Evolutionary conservation across 1,140 invertebrate genomes (phyloP).

Genomic region (Sogatella furcifera): DNA sequence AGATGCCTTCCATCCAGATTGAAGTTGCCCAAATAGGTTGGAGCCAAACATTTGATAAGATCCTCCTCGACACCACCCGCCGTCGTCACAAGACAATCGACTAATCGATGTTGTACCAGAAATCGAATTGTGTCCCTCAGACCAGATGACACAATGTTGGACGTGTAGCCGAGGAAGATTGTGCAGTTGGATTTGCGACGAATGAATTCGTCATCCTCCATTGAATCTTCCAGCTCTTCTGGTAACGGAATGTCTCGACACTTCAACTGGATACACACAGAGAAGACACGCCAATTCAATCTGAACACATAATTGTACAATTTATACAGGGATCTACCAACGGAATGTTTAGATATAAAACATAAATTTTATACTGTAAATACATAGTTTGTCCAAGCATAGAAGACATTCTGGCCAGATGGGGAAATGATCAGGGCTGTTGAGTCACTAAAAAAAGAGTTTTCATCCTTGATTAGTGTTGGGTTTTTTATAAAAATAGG

Average conservation of each 20-base stretch:
- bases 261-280: conserved; percentile 31
- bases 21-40: conserved; percentile 90
- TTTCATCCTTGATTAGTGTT: no score
- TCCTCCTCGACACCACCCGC: conserved; percentile 99
- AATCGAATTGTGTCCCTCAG: conserved; percentile 84
- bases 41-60: conserved; percentile 95
- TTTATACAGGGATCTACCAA: no score
- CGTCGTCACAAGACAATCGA: conserved; percentile 95
- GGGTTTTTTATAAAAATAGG: no score
- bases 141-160: conserved; percentile 94
- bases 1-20: conserved; percentile 65
- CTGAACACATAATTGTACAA: no score
- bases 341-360: no score
- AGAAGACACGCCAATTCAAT: not conserved
- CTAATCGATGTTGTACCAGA: conserved; percentile 79
- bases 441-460: no score
- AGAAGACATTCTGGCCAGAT: no score
- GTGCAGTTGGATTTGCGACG: conserved; percentile 74
- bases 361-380: no score
- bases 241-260: conserved; percentile 50
- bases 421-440: no score
- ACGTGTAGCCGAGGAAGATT: conserved; percentile 96
- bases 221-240: conserved; percentile 49
- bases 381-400: no score
- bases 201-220: conserved; percentile 71